Evolutionary conservation across 2,888 invertebrate species (phyloP), one percentile per base, ranked within the genome.

Genomic region (Apeira syringaria): DNA sequence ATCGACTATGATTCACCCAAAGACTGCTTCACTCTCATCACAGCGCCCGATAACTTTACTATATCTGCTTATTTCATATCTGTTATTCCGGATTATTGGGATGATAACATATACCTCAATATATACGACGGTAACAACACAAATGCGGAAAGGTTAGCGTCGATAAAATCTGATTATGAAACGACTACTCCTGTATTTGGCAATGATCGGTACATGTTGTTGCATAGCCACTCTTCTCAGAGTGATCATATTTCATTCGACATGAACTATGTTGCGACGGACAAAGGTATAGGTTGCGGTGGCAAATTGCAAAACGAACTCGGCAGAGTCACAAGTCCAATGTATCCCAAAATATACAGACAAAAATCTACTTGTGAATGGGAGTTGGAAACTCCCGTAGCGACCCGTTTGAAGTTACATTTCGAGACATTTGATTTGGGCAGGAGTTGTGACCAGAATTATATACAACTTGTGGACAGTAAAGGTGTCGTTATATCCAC

Each of bases 11-110:
- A 40, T 1, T 20, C 36, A 20, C 7, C 22, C 3, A 2, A 0
- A 4, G 74, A 86, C 51, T 98, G 97, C 69, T 88, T 88, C 52
- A 91, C 94, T 0, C 90, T 91, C 2, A 94, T 98, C 13, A 90
- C 86, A 6, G 94, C 93, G 0, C 92, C 93, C 1, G 87, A 68
- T 58, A 95, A 92, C 71, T 84, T 82, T 59, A 94, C 94, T 0
- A 91, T 98, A 50, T 93, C 95, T 0, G 59, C 95, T 0, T 97
- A 95, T 61, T 82, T 90, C 42, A 46, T 80, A 6, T 51, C 32
- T 13, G 31, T 68, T 9, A n/a, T 11, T 1, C 63, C 71, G 2
- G 58, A 59, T 44, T 72, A 74, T 25, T 74, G 70, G 42, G 69
- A 80, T 12, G 56, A 68, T 0, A 38, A 67, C 0, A 67, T 68